phyloP scores from a whole-genome alignment of 2,797 vertebrate genomes.

The Fratercula arctica region DNA sequence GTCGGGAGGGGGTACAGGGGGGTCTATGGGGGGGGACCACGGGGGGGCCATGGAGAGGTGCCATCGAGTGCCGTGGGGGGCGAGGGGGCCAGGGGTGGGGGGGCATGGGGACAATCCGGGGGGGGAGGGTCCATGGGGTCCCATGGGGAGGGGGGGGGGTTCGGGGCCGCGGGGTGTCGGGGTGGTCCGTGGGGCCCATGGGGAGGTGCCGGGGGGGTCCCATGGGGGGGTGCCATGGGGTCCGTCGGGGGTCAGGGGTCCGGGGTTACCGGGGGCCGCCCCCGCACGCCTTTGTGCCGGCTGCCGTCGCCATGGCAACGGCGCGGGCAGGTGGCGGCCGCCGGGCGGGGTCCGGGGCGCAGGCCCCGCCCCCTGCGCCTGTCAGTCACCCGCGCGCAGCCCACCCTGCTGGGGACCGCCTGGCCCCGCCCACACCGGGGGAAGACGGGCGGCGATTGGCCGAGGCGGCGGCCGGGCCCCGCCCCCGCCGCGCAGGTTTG shows the following conservation, averaged over 20 bases:
- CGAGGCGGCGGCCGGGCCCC: rapidly evolving
- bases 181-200: no score
- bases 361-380: neutral
- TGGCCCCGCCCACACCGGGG: neutral
- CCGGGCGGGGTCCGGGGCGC: rapidly evolving
- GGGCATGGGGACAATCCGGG: no score
- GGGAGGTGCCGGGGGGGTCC: neutral
- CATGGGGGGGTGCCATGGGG: neutral
- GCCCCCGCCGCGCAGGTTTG: neutral
- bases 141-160: neutral
- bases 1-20: no score
- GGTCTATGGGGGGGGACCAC: no score
- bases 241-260: neutral
- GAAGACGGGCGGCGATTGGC: neutral
- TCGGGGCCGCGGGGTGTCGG: no score
- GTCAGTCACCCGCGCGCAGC: neutral
- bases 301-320: neutral
- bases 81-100: no score
- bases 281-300: neutral
- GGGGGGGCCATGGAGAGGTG: no score
- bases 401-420: neutral
- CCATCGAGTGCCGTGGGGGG: no score
- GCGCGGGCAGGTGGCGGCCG: neutral
- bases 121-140: no score
- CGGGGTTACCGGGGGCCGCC: neutral